Base-by-base conservation (phyloP, 1,140 invertebrate genomes). In the Drosophila sechellia region DNA sequence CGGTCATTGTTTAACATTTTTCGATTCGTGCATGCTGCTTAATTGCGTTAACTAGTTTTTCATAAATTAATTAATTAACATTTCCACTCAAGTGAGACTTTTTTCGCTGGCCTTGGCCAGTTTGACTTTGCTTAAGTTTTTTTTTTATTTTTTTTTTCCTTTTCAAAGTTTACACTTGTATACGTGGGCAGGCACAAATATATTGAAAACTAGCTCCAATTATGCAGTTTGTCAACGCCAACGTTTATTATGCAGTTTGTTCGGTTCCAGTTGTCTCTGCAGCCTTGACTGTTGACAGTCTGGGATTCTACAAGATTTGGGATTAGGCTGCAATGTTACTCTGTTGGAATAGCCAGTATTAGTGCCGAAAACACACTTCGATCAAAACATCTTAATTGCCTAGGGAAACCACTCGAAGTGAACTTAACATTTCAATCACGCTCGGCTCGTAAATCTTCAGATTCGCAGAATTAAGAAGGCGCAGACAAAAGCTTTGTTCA, bases 11-110 rank as follows among this genome's bases (percentile, higher is more conserved):
- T 35, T 10, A 46, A 52, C 12, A 31, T 27, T 35, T 48, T 49
- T n/a, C 12, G 12, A 22, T 20, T 12, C 39, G 50, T 40, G 39
- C 55, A 48, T 63, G 58, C 25, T 25, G 43, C 37, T 59, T 68
- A 78, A 74, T 74, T 75, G 59, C 64, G 49, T 46, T 57, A 35
- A 25, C 52, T 61, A 58, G 64, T 48, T 76, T 65, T 77, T 58
- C n/a, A 37, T 60, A 81, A 81, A 86, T 86, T 70, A 70, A 86
- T 74, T 59, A 85, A 81, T 86, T 85, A 86, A 56, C 81, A 86
- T 78, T 75, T 86, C 46, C 81, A 77, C 50, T 65, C 49, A 70
- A 59, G 68, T 70, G 81, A 42, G 63, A 65, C 66, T 59, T 48
- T 60, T 43, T 64, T 31, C 46, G 15, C 10, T 52, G 77, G 57